Conservation (phyloP, 2,888 invertebrate species). For the Parnassius smintheus region DNA sequence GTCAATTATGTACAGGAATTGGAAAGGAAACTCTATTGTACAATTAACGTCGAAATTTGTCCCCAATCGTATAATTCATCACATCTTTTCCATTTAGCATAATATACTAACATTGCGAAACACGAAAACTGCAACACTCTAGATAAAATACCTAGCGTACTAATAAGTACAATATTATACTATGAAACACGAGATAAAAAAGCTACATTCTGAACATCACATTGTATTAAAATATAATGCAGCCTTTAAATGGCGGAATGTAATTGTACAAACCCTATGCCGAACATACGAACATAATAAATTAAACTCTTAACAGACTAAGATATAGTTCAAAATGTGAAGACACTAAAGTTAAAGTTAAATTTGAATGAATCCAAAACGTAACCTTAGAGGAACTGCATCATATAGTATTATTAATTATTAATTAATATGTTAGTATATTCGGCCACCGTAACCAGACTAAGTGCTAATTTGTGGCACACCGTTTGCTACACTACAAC, state of each 20-base stretch:
- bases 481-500: not conserved
- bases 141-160: constrained; percentile 2
- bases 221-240: constrained; percentile 13
- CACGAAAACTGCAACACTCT: not conserved
- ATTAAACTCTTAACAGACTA: too few relatives aligned
- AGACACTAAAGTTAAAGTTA: too few relatives aligned
- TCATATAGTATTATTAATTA: not conserved
- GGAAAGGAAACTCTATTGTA: not conserved
- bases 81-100: not conserved
- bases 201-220: constrained; percentile 8
- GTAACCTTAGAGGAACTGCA: not conserved
- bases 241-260: constrained; percentile 25
- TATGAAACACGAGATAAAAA: not conserved
- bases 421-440: not conserved
- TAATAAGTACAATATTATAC: constrained; percentile 12
- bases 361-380: constrained; percentile 2
- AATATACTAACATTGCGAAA: not conserved
- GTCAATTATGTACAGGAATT: constrained; percentile 2
- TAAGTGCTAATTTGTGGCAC: constrained; percentile 3
- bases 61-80: constrained; percentile 1
- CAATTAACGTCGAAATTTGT: constrained; percentile 1
- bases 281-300: constrained; percentile 1
- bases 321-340: too few relatives aligned
- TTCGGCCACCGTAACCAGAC: not conserved
- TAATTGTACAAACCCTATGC: constrained; percentile 6